Percentiles rank a stretch among this genome's conserved stretches.
These are phyloP conservation scores for Budorcas taxicolor DNA, from an alignment of 2,113 vertebrate species.

Conservation along the genomic window DNA sequence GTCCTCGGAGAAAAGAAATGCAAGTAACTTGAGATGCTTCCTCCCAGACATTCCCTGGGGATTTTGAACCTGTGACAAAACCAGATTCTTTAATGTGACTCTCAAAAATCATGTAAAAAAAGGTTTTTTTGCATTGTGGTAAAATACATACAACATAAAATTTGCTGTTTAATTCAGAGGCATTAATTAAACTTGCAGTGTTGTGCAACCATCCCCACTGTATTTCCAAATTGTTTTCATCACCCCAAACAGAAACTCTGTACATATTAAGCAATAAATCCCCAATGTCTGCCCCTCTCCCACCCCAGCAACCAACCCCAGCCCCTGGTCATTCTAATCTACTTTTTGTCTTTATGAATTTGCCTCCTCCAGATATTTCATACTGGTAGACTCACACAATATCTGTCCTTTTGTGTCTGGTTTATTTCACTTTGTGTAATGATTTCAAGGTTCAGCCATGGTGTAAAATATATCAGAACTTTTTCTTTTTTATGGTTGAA, in stretches of 20 bases:
- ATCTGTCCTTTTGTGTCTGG: not conserved
- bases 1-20: not conserved
- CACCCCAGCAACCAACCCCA: not conserved
- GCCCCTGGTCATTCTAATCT: not conserved
- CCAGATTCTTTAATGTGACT: not conserved
- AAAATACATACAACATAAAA: not conserved
- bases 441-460: not conserved
- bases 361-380: not conserved
- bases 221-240: not conserved
- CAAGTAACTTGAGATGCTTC: fast-evolving
- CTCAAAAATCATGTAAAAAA: not conserved
- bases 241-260: not conserved
- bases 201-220: not conserved
- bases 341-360: not conserved
- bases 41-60: not conserved
- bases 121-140: not conserved
- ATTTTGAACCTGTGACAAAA: not conserved
- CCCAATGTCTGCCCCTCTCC: not conserved
- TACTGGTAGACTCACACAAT: no score
- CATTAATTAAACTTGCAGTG: not conserved
- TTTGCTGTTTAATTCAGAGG: not conserved
- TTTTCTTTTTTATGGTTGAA: not conserved
- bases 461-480: not conserved
- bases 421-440: not conserved
- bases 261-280: not conserved